Base-by-base conservation (phyloP, 1,140 invertebrate genomes). In the Drosophila erecta region DNA sequence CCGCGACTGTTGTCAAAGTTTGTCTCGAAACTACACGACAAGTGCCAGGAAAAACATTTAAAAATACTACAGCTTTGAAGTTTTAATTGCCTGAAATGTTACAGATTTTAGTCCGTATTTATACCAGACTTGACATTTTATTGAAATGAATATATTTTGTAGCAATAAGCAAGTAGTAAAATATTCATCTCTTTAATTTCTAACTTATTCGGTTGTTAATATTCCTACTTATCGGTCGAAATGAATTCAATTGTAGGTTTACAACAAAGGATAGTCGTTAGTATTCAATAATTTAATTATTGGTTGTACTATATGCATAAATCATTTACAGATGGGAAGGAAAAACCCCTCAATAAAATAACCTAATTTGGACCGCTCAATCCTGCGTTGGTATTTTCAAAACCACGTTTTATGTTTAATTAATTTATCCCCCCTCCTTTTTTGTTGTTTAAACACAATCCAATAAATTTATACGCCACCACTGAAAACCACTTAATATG, bases 401-500 rank as follows among this genome's bases (percentile, higher is more conserved):
- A 30, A 30, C 30, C 49, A n/a, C 22, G 15, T 62, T 62, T 56
- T 54, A 27, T 24, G 35, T 40, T 61, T 10, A 56, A 61, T 57
- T 57, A 20, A 27, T 30, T 7, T 14, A 24, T 12, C 20, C 6
- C 7, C 37, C 11, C 4, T 10, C n/a, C 10, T 12, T 22, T 44
- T 44, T 44, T 17, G 11, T 12, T 20, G 5, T 4, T 17, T 17
- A 30, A 61, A 57, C 37, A 6, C 11, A 7, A 4, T 20, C 12
- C 24, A 17, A 20, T 59, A 41, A 62, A 24, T 41, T 17, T 27
- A 30, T 61, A 41, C 11, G 6, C 37, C 27, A 15, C 54, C 37
- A 27, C 58, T 40, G 40, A 61, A 56, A 61, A 20, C 2, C 44
- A 64, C 37, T 44, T 67, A 51, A 65, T 53, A 51, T 27, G 37